Base-by-base conservation (phyloP, 2,797 vertebrate genomes). In the Aplochiton taeniatus region DNA sequence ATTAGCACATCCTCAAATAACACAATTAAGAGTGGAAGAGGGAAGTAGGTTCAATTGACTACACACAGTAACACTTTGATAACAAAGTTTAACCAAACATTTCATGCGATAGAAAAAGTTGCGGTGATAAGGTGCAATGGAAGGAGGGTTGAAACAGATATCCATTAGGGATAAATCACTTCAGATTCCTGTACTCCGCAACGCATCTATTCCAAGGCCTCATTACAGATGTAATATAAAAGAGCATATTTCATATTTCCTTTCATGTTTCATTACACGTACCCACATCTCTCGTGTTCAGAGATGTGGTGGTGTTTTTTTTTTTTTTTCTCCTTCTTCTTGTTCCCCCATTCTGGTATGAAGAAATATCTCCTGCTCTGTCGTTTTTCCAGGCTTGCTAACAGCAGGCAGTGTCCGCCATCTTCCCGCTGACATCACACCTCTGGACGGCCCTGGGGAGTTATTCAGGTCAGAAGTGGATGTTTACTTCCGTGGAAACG, bases 141-240 rank as follows among this genome's bases (percentile, higher is more conserved):
- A 17, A 51, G 49, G 14, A 14, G 14, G 6, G 6, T 16, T 17
- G 7, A 8, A 12, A 14, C 17, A n/a, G 14, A 51, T 9, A 48
- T 65, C 75, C 63, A 65, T 74, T 66, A 55, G 49, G 58, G 31
- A 63, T 17, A 42, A 14, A 73, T 72, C 62, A 61, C 46, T 47
- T 31, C 2, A 50, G 42, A 64, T 58, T 31, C 16, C 9, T 60
- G 11, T 19, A 13, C 44, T 53, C n/a, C 44, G 43, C 72, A 49
- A 17, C 65, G 53, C 31, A 53, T 46, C 16, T 51, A 44, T 48
- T 78, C 70, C 58, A 78, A 48, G 69, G 47, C 8, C 48, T 51
- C 65, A 63, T 61, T 75, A 78, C 73, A 80, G 75, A 49, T 0
- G 6, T 8, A 54, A 55, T 13, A 68, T 67, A 51, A 81, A 77